These are phyloP conservation scores for Scaptodrosophila latifasciaeformis DNA, from an alignment of 2,888 invertebrate genomes.

Conservation along the genomic window DNA sequence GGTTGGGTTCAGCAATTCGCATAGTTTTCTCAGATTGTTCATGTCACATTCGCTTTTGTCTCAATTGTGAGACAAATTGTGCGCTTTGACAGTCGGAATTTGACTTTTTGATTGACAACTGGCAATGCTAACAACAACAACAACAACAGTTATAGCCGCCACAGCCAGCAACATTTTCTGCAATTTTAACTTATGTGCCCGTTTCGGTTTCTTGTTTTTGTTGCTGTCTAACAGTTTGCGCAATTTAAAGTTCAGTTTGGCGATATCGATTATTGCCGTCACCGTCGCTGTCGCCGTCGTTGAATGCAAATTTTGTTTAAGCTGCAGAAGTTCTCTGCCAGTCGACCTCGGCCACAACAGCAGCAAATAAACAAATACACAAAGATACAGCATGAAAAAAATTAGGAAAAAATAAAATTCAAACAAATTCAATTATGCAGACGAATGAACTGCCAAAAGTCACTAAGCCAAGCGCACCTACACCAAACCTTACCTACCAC, in stretches of 20 bases:
- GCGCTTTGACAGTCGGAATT: constrained; percentile 59
- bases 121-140: too few relatives aligned
- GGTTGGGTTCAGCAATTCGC: too few relatives aligned
- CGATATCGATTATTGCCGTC: constrained; percentile 21
- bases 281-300: too few relatives aligned
- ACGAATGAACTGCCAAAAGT: constrained; percentile 6
- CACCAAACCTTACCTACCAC: constrained; percentile 28
- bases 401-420: too few relatives aligned
- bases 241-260: constrained; percentile 51
- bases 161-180: too few relatives aligned
- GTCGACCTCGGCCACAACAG: background rate
- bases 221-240: constrained; percentile 6
- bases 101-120: constrained; percentile 67
- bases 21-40: too few relatives aligned
- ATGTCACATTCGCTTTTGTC: constrained; percentile 67
- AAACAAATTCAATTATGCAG: constrained; percentile 54
- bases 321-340: background rate
- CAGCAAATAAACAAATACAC: too few relatives aligned
- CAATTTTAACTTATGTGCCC: too few relatives aligned
- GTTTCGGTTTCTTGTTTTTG: background rate
- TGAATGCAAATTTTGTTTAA: constrained; percentile 37
- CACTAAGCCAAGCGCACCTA: constrained; percentile 35
- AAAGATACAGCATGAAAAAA: too few relatives aligned
- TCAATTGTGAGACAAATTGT: constrained; percentile 60
- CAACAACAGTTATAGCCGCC: too few relatives aligned